Percentiles rank a stretch among this genome's conserved stretches.
These are phyloP conservation scores for Acleris emargana DNA, from an alignment of 2,888 invertebrate genomes.

Conservation along the genomic window DNA sequence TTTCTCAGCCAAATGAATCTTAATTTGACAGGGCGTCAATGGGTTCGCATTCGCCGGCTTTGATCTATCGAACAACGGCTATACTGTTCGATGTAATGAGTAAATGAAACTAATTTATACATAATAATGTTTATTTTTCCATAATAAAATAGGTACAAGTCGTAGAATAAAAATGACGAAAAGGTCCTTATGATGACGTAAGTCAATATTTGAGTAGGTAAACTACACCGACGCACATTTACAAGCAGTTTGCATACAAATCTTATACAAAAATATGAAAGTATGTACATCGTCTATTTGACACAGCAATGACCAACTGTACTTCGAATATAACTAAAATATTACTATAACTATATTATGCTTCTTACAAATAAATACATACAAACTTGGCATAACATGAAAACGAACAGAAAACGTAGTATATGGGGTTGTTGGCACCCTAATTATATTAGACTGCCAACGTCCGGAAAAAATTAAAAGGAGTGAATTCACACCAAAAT, in stretches of 20 bases:
- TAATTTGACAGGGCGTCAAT: slow-evolving; percentile 67
- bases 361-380: slow-evolving; percentile 1
- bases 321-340: slow-evolving; percentile 19
- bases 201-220: slow-evolving; percentile 14
- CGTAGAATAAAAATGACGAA: slow-evolving; percentile 61
- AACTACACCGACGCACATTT: slow-evolving; percentile 3
- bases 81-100: slow-evolving; percentile 10
- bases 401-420: too few species aligned
- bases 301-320: slow-evolving; percentile 29
- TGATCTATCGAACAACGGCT: slow-evolving; percentile 44
- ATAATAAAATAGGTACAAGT: slow-evolving; percentile 67
- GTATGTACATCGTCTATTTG: slow-evolving; percentile 31
- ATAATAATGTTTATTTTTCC: slow-evolving; percentile 67
- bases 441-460: too few species aligned
- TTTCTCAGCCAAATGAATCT: slow-evolving; percentile 63
- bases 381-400: slow-evolving; percentile 2
- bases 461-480: too few species aligned
- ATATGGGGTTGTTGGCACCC: too few species aligned
- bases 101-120: slow-evolving; percentile 42
- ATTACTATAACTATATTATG: slow-evolving; percentile 20
- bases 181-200: slow-evolving; percentile 38
- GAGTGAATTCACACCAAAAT: too few species aligned
- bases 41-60: slow-evolving; percentile 68
- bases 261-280: slow-evolving; percentile 34
- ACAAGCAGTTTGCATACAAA: slow-evolving; percentile 10